These are phyloP conservation scores for Spea multiplicata DNA, from an alignment of 2,113 vertebrate genomes.

Conservation along the genomic window DNA sequence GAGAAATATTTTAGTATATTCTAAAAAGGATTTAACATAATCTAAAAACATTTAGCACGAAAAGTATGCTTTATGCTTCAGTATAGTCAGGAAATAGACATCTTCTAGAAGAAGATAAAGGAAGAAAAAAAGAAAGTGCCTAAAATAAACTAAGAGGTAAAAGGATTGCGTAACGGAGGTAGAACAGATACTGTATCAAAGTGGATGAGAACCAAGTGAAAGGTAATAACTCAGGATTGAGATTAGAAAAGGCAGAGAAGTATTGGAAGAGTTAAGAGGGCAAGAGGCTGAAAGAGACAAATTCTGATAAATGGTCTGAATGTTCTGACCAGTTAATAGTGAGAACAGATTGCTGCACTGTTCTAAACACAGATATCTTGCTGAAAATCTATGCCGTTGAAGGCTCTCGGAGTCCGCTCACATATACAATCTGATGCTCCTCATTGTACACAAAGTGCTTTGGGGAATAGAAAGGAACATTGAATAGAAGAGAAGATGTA, in stretches of 20 bases:
- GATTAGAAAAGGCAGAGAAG: not conserved
- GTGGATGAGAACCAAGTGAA: not conserved
- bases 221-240: not conserved
- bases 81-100: not conserved
- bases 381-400: not conserved
- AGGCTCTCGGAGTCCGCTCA: not conserved
- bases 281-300: constrained; percentile 17
- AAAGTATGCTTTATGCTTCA: not conserved
- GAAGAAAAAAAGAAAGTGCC: not conserved
- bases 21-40: not conserved
- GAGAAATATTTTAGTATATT: not conserved
- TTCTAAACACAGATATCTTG: not conserved
- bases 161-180: no score
- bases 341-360: not conserved
- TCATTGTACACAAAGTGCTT: constrained; percentile 4
- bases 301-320: constrained; percentile 12
- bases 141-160: not conserved
- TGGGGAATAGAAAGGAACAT: constrained; percentile 18
- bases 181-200: not conserved
- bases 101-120: not conserved
- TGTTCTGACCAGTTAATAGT: constrained; percentile 2
- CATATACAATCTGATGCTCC: not conserved
- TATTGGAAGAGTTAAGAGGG: constrained; percentile 5
- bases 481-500: constrained; percentile 3
- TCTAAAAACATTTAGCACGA: not conserved